Evolutionary conservation across 53 echinoderm and acorn worm species (phyloP).

Genomic region (Pentamera pediparva): DNA sequence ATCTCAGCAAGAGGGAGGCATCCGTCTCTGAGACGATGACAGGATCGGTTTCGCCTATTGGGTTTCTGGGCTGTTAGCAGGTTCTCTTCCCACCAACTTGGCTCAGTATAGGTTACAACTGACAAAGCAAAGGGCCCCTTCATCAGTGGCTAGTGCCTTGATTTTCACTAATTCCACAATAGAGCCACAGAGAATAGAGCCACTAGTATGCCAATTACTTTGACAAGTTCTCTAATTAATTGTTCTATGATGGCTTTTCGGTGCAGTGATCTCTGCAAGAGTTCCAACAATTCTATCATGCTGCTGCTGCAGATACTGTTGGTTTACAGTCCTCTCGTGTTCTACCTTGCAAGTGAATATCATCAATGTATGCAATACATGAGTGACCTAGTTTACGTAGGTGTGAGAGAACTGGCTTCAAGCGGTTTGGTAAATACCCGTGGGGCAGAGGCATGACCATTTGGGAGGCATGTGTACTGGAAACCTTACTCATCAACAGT

Average conservation of each 20-base stretch:
- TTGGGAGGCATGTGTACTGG: conserved; percentile 40
- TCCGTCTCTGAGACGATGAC: neutral
- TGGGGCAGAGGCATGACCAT: conserved; percentile 33
- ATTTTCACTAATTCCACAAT: neutral
- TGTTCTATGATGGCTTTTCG: no score
- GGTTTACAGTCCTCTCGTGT: neutral
- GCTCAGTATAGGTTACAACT: neutral
- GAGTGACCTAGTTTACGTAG: no score
- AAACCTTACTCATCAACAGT: conserved; percentile 19
- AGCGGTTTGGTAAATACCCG: conserved; percentile 47
- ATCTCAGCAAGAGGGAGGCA: conserved; percentile 8
- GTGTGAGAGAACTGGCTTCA: no score
- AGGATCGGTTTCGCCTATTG: neutral
- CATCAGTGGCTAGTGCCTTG: neutral
- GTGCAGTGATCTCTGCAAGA: neutral
- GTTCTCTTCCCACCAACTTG: conserved; percentile 4
- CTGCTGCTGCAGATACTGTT: neutral
- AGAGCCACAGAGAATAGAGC: neutral
- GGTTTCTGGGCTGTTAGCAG: neutral
- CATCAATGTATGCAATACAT: no score
- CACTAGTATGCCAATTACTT: neutral
- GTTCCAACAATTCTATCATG: neutral
- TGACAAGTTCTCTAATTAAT: neutral
- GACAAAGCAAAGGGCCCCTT: neutral
- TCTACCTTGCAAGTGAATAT: no score